A percentile compares a stretch with the other conserved stretches of the same genome.
These are phyloP conservation scores for Frankliniella fusca DNA, from an alignment of 2,888 invertebrate species.

Conservation along the genomic window DNA sequence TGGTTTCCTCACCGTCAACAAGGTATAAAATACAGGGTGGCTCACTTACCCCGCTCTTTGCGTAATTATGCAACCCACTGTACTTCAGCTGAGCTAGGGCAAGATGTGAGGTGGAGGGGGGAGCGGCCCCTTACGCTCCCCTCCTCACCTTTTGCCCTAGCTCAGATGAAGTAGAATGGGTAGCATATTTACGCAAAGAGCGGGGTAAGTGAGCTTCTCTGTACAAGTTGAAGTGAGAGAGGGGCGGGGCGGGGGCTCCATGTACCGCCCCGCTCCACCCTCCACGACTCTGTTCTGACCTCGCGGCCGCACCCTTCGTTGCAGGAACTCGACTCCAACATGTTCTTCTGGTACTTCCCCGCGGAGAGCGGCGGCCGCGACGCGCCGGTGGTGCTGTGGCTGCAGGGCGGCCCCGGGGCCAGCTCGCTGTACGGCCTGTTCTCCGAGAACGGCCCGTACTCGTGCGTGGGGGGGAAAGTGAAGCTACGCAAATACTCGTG, in stretches of 20 bases:
- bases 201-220: too few species aligned
- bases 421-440: conserved; percentile 56
- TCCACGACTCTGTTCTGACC: not conserved
- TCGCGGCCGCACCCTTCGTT: conserved; percentile 36
- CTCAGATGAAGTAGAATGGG: too few species aligned
- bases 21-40: too few species aligned
- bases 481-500: conserved; percentile 53
- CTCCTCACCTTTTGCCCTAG: too few species aligned
- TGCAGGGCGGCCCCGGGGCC: conserved; percentile 58
- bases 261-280: not conserved
- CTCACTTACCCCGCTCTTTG: too few species aligned
- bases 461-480: conserved; percentile 33
- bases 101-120: too few species aligned
- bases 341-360: conserved; percentile 54
- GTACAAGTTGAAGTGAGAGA: too few species aligned
- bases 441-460: conserved; percentile 57
- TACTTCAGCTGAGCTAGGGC: too few species aligned
- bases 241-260: not conserved
- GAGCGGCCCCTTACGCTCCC: too few species aligned
- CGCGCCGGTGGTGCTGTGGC: conserved; percentile 55
- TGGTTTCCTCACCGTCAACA: conserved; percentile 60
- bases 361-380: conserved; percentile 44
- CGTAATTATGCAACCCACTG: too few species aligned
- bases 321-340: conserved; percentile 46
- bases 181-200: too few species aligned